A percentile compares a stretch with the other conserved stretches of the same genome.
These are phyloP conservation scores for Cephus rjabovi DNA, from an alignment of 2,888 invertebrate genomes.

Conservation along the genomic window DNA sequence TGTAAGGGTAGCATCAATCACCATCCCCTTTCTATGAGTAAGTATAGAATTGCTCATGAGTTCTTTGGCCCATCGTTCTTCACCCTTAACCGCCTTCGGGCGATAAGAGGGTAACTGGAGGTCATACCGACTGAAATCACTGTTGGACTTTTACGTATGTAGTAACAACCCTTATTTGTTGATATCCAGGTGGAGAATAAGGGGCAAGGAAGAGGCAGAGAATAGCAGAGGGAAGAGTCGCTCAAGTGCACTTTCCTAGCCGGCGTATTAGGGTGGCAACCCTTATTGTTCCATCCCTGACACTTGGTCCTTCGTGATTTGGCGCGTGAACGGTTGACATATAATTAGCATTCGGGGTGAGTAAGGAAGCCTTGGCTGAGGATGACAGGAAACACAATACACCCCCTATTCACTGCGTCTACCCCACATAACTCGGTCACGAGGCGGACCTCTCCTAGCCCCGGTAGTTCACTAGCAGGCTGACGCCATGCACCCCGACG, in stretches of 20 bases:
- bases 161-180: background rate
- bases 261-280: slow-evolving; percentile 7
- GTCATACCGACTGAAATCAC: background rate
- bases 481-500: slow-evolving; percentile 22
- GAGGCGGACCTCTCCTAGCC: slow-evolving; percentile 36
- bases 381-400: slow-evolving; percentile 63
- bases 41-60: slow-evolving; percentile 44
- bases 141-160: background rate
- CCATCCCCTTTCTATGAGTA: slow-evolving; percentile 41
- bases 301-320: slow-evolving; percentile 42
- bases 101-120: slow-evolving; percentile 47
- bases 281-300: slow-evolving; percentile 49
- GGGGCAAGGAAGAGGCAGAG: background rate
- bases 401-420: slow-evolving; percentile 41
- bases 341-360: slow-evolving; percentile 64
- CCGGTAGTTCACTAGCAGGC: slow-evolving; percentile 9
- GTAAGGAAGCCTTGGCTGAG: slow-evolving; percentile 59
- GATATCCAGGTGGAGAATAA: background rate
- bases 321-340: slow-evolving; percentile 50
- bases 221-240: background rate
- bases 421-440: slow-evolving; percentile 50
- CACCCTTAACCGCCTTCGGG: slow-evolving; percentile 42
- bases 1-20: slow-evolving; percentile 58
- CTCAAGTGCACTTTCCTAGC: background rate
- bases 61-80: slow-evolving; percentile 55